These are phyloP conservation scores for Zootermopsis nevadensis DNA, from an alignment of 2,888 invertebrate species.

Conservation along the genomic window DNA sequence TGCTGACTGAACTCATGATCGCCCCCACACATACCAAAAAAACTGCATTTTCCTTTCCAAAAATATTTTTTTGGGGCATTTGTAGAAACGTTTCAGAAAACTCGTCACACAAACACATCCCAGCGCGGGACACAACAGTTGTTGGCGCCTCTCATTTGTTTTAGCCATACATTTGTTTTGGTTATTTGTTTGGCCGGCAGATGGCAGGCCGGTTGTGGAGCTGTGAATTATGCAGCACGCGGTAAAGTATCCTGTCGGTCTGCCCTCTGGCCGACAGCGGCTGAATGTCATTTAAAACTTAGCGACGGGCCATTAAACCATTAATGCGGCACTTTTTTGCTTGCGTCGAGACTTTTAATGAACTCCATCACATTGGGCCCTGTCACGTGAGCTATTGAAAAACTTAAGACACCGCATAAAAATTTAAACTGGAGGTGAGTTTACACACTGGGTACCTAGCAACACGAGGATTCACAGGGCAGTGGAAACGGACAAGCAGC, in stretches of 20 bases:
- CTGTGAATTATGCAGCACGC: neutral
- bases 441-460: neutral
- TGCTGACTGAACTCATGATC: no score
- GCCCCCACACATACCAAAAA: no score
- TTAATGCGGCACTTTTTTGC: constrained; percentile 40
- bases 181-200: neutral
- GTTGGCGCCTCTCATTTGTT: neutral
- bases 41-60: no score
- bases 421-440: neutral
- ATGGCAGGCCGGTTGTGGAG: constrained; percentile 1
- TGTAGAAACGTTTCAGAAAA: no score
- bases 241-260: constrained; percentile 10
- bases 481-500: no score
- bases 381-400: neutral
- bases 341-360: neutral
- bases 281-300: constrained; percentile 43
- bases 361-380: neutral
- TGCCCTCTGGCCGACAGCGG: constrained; percentile 11
- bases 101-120: neutral
- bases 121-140: neutral
- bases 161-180: neutral
- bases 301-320: constrained; percentile 44
- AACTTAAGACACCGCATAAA: neutral
- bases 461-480: neutral
- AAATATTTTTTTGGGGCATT: no score